Conservation (phyloP, 2,888 invertebrate genomes). For the Dioctria rufipes region DNA sequence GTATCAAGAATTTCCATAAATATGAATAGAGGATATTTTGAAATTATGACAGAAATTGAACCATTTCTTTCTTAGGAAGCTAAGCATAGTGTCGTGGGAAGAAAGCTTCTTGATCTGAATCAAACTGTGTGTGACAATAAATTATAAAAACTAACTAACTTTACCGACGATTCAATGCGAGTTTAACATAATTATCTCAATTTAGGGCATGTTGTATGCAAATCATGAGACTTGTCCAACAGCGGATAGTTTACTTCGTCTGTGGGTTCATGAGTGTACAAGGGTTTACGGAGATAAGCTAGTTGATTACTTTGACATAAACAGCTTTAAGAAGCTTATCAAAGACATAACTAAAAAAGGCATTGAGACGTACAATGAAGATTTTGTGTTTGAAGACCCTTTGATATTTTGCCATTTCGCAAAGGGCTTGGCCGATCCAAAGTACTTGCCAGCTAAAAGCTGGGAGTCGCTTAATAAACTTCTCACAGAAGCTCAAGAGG, state of each 20-base stretch:
- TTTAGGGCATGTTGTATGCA: constrained; percentile 88
- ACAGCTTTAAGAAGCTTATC: constrained; percentile 80
- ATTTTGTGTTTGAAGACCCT: constrained; percentile 80
- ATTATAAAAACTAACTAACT: no score
- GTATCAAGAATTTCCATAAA: no score
- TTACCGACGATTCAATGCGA: no score
- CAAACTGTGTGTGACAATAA: no score
- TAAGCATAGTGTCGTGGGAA: no score
- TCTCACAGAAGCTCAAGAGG: constrained; percentile 84
- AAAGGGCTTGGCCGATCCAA: constrained; percentile 91
- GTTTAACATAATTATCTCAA: no score
- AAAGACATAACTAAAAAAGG: constrained; percentile 85
- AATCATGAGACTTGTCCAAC: constrained; percentile 82
- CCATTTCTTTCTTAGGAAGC: no score
- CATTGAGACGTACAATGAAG: constrained; percentile 82
- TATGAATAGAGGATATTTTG: no score
- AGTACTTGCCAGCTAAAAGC: constrained; percentile 85
- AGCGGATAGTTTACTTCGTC: constrained; percentile 80
- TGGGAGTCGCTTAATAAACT: constrained; percentile 82
- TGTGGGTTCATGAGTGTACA: constrained; percentile 92
- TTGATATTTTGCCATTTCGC: constrained; percentile 95
- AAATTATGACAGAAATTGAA: no score
- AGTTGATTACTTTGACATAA: constrained; percentile 84
- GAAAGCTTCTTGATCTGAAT: no score
- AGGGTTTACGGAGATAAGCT: constrained; percentile 94